These are phyloP conservation scores for Synergus gifuensis DNA, from an alignment of 2,888 invertebrate species.

Conservation along the genomic window DNA sequence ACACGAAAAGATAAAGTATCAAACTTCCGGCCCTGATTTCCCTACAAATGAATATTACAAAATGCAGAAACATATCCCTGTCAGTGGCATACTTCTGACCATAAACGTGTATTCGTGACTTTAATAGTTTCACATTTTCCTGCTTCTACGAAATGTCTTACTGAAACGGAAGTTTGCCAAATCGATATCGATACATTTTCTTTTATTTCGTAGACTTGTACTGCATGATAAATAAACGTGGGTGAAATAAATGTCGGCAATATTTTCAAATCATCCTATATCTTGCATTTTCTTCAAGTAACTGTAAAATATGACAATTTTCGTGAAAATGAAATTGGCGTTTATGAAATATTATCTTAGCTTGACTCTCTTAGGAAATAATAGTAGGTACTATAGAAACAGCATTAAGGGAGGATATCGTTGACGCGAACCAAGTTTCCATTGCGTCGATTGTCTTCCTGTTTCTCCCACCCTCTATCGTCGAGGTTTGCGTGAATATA, in stretches of 20 bases:
- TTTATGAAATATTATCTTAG: background rate
- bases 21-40: background rate
- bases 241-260: background rate
- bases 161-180: background rate
- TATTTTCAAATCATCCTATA: background rate
- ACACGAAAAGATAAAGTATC: background rate
- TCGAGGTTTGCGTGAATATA: background rate
- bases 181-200: background rate
- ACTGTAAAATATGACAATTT: background rate
- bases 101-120: slow-evolving; percentile 2
- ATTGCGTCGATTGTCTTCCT: slow-evolving; percentile 11
- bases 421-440: background rate
- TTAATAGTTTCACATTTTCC: background rate
- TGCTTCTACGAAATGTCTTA: background rate
- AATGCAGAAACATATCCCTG: background rate
- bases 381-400: background rate
- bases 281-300: too few relatives aligned
- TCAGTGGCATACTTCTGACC: background rate
- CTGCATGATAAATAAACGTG: background rate
- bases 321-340: background rate
- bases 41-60: background rate
- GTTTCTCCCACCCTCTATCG: background rate
- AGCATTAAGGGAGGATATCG: slow-evolving; percentile 1
- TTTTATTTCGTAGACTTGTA: background rate
- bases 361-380: background rate